Base-by-base conservation (phyloP, 2,888 invertebrate species). In the Bruchidius siliquastri region DNA sequence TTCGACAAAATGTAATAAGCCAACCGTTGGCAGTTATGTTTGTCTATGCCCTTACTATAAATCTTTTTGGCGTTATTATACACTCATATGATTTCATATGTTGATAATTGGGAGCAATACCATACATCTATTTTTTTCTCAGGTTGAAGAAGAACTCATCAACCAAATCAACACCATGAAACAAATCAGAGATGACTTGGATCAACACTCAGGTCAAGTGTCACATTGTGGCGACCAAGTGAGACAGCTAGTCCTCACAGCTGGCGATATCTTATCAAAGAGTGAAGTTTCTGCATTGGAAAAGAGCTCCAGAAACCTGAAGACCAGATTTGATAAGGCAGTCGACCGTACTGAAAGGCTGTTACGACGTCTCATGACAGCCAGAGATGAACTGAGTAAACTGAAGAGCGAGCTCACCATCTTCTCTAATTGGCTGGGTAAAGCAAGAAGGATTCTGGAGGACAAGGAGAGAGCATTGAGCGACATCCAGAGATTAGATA, bases 161-260 rank as follows among this genome's bases (percentile, higher is more conserved):
- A 95, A 95, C 86, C 97, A 97, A 87, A 96, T 96, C 77, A 95
- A 95, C 86, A 92, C 91, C 69, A 91, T 96, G 81, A 96, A 96
- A 94, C 92, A 95, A 86, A 92, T 97, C 82, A 95, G 94, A 84
- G 96, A 96, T 82, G 96, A 97, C 85, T 88, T 97, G 75, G 96
- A 96, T 82, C 91, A 93, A 74, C 95, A 97, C 86, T 91, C 92
- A 79, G 92, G 95, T 68, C 93, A 94, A 73, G 94, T 97, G 20
- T 91, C 94, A 22, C 92, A 94, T 49, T 96, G 96, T 81, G 89
- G 96, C 72, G 96, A 97, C 84, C 96, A 96, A 88, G 94, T 96
- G 13, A 92, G 96, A 73, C 96, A 96, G 83, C 91, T 97, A 70
- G 94, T 96, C 3, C 90, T 96, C 0, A 96, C 96, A 21, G 96